phyloP scores from a whole-genome alignment of 2,113 vertebrate genomes.

The Saguinus imperator region DNA sequence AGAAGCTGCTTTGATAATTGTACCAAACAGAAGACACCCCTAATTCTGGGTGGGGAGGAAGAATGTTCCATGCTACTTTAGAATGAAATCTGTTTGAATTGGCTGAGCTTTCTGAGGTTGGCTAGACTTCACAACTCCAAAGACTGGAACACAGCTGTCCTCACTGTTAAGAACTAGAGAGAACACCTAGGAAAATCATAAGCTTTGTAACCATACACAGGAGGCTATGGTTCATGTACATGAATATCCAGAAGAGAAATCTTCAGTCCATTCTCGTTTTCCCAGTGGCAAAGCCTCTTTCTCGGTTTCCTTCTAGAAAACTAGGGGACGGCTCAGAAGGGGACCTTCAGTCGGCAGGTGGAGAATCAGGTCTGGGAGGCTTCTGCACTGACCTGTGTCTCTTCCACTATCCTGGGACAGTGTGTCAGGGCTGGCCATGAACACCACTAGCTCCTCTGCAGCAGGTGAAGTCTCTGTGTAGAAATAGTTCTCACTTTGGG shows the following conservation, averaged over 20 bases:
- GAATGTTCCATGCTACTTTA: background rate
- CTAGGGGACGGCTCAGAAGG: background rate
- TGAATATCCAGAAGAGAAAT: too few species aligned
- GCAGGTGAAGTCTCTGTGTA: background rate
- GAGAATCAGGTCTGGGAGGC: too few species aligned
- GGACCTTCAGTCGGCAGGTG: background rate
- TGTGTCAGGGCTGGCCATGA: background rate
- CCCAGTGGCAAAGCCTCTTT: background rate
- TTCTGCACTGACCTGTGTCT: too few species aligned
- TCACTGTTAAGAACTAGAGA: background rate
- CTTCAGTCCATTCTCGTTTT: background rate
- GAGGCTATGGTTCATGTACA: fast-evolving
- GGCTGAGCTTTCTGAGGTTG: background rate
- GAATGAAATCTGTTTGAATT: background rate
- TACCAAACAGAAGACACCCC: background rate
- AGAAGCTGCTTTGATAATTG: background rate
- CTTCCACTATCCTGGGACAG: fast-evolving
- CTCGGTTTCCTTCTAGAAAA: background rate
- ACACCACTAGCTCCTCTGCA: too few species aligned
- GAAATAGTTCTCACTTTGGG: background rate
- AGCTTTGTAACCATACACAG: fast-evolving
- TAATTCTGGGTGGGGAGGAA: background rate
- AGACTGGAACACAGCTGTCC: background rate
- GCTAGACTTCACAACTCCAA: background rate
- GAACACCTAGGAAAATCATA: background rate